Base-by-base conservation (phyloP, 2,888 invertebrate genomes). In the Hemithea aestivaria region DNA sequence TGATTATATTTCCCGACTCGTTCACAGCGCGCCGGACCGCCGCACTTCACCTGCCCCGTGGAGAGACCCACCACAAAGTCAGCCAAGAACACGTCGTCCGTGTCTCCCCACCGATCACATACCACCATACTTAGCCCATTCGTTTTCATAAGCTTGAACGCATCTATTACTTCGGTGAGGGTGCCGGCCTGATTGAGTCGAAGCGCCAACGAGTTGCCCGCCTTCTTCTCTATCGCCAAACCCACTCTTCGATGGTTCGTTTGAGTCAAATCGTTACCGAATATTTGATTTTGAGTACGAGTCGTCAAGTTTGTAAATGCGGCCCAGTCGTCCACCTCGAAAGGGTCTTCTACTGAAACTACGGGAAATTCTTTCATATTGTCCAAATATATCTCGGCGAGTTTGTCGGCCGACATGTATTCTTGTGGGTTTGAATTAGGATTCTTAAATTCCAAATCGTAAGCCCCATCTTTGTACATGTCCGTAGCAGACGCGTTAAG, bases 121-220 rank as follows among this genome's bases (percentile, higher is more conserved):
- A 82, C 72, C 1, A 71, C 52, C 1, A 72, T 46, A 1, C 99
- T 99, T 62, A 99, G 98, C 83, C 98, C 98, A 82, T 98, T 99
- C 7, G 97, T 93, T 85, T 98, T 99, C 58, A 99, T 80, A 46
- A 99, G 81, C 50, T 99, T 90, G 66, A 94, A 97, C 42, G 97
- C 97, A 56, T 95, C 91, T 58, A 99, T 98, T n/a, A 98, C 92
- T 78, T 99, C 99, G 11, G 96, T 95, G 5, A 99, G 93, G 3
- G 96, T 94, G 25, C 98, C 99, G 51, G 99, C 97, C 89, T 99
- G 99, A 84, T 99, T 99, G 24, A 99, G 93, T 80, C 99, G 97
- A 62, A 99, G 83, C 35, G 96, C 89, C 31, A 98, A 87, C 53
- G 97, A 93, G 81, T 99, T 98, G 82, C 97, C 98, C 5, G 98